Base-by-base conservation (phyloP, 1,140 invertebrate species). In the Branchinecta lindahli region DNA sequence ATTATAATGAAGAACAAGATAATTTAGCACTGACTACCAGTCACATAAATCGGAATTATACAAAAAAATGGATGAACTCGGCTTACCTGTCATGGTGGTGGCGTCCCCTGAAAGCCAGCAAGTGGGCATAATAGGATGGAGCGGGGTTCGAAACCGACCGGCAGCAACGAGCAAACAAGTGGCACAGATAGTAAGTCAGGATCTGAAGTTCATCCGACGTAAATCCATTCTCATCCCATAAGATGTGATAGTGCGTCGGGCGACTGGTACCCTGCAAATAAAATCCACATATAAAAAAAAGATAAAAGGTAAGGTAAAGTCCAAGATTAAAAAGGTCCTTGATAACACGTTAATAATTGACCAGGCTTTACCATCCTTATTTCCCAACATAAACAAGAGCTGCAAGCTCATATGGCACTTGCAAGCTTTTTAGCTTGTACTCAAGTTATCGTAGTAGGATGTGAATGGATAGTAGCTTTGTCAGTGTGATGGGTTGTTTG, bases 81-180 rank as follows among this genome's bases (percentile, higher is more conserved):
- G 33, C 45, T 33, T 72, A 72, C 71, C 44, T 68, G 61, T 74
- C 70, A 66, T 74, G 72, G 44, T 74, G 72, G 15, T 69, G 46
- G 6, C 81, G 75, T 15, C 80, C 91, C 66, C 93, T 82, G 70
- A 87, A 87, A 12, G 91, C 92, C n/a, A 88, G 92, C 69, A 94
- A 83, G 82, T 96, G 92, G 44, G 93, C 92, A 79, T 96, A 94
- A 79, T 96, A 96, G 0, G 91, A 94, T 3, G 93, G 92, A 0
- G 94, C 88, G 3, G 93, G 93, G 81, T 95, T 94, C 12, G 90
- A 93, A 0, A 96, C 92, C 4, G 90, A 84, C 69, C 91, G 83
- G 68, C 86, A 88, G 77, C 93, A 96, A 18, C 93, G 84, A 4
- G 88, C 84, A 78, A 92, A 96, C 80, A 93, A 82, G 75, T 96